Evolutionary conservation across 2,888 invertebrate genomes (phyloP).

Genomic region (Epinotia bilunana): DNA sequence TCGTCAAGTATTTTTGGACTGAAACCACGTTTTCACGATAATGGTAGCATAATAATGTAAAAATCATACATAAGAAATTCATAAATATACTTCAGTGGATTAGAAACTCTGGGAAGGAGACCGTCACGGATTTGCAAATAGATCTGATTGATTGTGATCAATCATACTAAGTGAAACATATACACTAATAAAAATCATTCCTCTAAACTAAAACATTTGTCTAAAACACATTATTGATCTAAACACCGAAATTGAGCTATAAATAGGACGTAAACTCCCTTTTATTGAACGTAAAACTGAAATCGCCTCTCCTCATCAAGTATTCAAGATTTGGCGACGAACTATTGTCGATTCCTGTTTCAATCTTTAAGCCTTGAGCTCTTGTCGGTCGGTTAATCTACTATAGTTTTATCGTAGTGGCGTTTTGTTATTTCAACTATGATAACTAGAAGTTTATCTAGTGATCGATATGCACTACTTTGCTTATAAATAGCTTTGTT

Average conservation of each 20-base stretch:
- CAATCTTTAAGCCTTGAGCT: constrained; percentile 44
- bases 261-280: constrained; percentile 59
- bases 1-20: constrained; percentile 8
- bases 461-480: constrained; percentile 38
- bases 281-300: constrained; percentile 59
- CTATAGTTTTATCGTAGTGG: constrained; percentile 48
- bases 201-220: constrained; percentile 6
- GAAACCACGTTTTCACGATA: background rate
- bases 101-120: background rate
- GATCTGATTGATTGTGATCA: constrained; percentile 18
- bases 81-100: constrained; percentile 6
- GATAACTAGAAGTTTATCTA: constrained; percentile 47
- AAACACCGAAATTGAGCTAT: constrained; percentile 56
- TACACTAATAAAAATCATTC: constrained; percentile 21
- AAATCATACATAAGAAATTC: background rate
- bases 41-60: background rate
- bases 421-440: constrained; percentile 50
- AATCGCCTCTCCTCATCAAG: constrained; percentile 55
- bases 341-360: constrained; percentile 47
- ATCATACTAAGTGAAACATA: constrained; percentile 6
- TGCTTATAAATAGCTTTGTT: constrained; percentile 20
- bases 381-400: constrained; percentile 42
- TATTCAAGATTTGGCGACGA: constrained; percentile 54
- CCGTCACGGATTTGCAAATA: background rate
- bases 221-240: constrained; percentile 52